phyloP scores from a whole-genome alignment of 2,113 vertebrate genomes.

The Lipotes vexillifer region DNA sequence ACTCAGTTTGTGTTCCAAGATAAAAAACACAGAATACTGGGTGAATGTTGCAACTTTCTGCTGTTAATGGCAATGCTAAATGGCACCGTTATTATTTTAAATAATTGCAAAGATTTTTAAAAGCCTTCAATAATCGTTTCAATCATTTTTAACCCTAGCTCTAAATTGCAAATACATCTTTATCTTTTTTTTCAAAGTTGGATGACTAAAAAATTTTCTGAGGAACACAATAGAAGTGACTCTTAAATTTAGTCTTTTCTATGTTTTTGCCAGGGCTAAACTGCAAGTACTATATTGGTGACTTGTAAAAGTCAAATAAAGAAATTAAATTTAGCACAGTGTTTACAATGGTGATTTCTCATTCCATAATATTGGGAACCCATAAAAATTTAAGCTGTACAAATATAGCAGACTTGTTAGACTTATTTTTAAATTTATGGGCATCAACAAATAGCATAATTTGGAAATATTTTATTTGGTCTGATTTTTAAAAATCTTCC shows the following conservation, averaged over 20 bases:
- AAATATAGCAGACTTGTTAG: slow-evolving; percentile 59
- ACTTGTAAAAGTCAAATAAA: slow-evolving; percentile 53
- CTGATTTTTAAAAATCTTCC: slow-evolving; percentile 34
- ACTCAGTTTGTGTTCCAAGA: neutral
- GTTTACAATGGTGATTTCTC: slow-evolving; percentile 50
- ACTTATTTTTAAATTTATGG: slow-evolving; percentile 63
- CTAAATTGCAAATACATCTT: neutral
- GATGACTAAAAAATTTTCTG: neutral
- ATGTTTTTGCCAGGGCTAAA: slow-evolving; percentile 24
- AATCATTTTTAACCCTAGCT: neutral
- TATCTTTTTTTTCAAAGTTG: neutral
- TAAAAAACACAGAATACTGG: neutral
- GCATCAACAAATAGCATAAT: slow-evolving; percentile 53
- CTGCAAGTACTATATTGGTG: neutral
- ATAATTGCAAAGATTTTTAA: neutral
- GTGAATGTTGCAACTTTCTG: neutral
- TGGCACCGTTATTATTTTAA: neutral
- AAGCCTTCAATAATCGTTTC: neutral
- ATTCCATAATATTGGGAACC: slow-evolving; percentile 31
- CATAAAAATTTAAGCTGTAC: slow-evolving; percentile 40
- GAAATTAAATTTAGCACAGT: slow-evolving; percentile 43
- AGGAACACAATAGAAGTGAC: neutral
- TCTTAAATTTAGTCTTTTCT: neutral
- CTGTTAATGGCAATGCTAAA: neutral
- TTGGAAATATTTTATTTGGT: slow-evolving; percentile 68